Evolutionary conservation across 2,888 invertebrate genomes (phyloP).

Genomic region (Phytoseiulus persimilis): DNA sequence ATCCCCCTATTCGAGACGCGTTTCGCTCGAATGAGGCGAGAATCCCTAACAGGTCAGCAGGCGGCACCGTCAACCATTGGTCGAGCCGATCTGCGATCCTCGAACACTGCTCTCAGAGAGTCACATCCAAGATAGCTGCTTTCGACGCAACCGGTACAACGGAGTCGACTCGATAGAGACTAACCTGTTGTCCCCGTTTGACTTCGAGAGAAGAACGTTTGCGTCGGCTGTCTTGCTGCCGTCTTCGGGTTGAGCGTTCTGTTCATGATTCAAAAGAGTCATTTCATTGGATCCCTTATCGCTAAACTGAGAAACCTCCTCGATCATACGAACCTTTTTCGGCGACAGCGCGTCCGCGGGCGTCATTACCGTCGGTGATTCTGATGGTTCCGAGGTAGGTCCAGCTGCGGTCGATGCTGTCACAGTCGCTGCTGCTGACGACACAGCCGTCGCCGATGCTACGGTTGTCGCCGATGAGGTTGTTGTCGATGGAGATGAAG

Average conservation of each 20-base stretch:
- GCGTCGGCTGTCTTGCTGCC: background rate
- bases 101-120: no score
- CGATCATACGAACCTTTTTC: conserved; percentile 9
- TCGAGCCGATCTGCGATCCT: no score
- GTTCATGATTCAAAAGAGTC: background rate
- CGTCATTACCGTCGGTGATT: background rate
- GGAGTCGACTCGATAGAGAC: background rate
- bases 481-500: background rate
- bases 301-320: background rate
- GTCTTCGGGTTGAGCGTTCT: background rate
- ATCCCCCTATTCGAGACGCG: no score
- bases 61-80: no score
- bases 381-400: background rate
- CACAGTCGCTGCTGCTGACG: background rate
- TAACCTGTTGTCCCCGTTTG: background rate
- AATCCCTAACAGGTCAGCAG: no score
- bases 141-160: background rate
- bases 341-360: background rate
- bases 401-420: background rate
- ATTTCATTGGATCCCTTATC: background rate
- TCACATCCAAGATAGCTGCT: no score
- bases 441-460: background rate
- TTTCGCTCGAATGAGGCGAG: no score
- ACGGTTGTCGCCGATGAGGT: background rate
- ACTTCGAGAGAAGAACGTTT: background rate